Conservation (phyloP, 2,113 vertebrate species). For the Pteronura brasiliensis region DNA sequence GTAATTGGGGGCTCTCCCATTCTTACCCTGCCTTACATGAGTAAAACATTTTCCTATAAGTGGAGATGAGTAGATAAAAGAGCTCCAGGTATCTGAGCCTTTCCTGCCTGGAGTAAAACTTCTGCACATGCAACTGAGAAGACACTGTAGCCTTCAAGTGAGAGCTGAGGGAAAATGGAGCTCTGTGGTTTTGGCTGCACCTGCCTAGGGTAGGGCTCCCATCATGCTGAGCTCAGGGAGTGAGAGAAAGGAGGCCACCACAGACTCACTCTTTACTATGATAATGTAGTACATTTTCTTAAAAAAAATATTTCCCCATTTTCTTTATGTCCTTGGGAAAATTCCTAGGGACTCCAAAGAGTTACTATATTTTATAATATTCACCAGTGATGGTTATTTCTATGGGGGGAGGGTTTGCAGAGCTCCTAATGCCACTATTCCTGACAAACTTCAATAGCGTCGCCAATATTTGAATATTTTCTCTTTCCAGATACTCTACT, state of each 20-base stretch:
- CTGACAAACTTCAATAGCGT: neutral
- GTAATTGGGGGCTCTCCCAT: neutral
- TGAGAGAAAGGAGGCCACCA: neutral
- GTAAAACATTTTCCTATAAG: neutral
- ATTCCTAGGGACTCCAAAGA: neutral
- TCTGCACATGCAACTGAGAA: neutral
- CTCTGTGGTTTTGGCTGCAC: neutral
- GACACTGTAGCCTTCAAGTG: fast-evolving
- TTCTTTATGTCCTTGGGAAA: neutral
- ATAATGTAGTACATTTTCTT: neutral
- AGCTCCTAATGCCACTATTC: neutral
- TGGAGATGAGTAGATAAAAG: neutral
- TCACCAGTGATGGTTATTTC: neutral
- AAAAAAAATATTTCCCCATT: neutral
- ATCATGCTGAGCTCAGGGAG: neutral
- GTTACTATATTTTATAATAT: neutral
- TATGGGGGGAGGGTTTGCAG: neutral
- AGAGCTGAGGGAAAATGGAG: neutral
- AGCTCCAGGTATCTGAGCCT: neutral
- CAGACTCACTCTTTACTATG: neutral
- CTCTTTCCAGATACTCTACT: neutral
- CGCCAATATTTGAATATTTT: neutral
- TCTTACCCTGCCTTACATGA: neutral
- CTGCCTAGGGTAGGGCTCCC: fast-evolving
- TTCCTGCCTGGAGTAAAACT: neutral